Conservation (phyloP, 2,888 invertebrate species). For the Polydrusus tereticollis region DNA sequence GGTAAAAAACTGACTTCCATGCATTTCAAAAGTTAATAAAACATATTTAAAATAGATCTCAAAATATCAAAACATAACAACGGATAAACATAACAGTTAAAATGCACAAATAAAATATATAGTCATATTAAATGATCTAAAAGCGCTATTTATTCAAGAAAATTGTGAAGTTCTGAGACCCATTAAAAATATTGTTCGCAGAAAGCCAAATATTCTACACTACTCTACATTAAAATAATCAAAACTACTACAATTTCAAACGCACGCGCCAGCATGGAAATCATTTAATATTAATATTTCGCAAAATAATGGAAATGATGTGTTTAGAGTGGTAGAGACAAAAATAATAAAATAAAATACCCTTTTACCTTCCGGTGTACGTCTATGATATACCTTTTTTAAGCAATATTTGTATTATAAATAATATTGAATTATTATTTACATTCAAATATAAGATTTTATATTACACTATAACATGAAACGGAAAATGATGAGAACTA, state of each 20-base stretch:
- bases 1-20: slow-evolving; percentile 60
- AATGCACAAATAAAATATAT: not conserved
- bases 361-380: slow-evolving; percentile 49
- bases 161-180: slow-evolving; percentile 20
- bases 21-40: slow-evolving; percentile 54
- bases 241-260: slow-evolving; percentile 55
- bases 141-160: no score
- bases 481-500: not conserved
- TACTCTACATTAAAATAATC: slow-evolving; percentile 48
- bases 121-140: slow-evolving; percentile 13
- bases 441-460: no score
- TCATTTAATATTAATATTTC: slow-evolving; percentile 58
- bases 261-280: slow-evolving; percentile 70
- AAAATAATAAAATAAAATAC: slow-evolving; percentile 39
- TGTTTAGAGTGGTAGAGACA: slow-evolving; percentile 25
- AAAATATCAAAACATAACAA: not conserved
- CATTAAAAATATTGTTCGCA: slow-evolving; percentile 36
- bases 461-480: not conserved
- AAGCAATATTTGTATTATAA: not conserved
- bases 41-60: slow-evolving; percentile 43
- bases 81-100: not conserved
- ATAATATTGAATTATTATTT: not conserved
- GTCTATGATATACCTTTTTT: slow-evolving; percentile 6
- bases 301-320: slow-evolving; percentile 18
- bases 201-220: slow-evolving; percentile 37